Evolutionary conservation across 2,888 invertebrate genomes (phyloP).

Genomic region (Onchidella celtica): DNA sequence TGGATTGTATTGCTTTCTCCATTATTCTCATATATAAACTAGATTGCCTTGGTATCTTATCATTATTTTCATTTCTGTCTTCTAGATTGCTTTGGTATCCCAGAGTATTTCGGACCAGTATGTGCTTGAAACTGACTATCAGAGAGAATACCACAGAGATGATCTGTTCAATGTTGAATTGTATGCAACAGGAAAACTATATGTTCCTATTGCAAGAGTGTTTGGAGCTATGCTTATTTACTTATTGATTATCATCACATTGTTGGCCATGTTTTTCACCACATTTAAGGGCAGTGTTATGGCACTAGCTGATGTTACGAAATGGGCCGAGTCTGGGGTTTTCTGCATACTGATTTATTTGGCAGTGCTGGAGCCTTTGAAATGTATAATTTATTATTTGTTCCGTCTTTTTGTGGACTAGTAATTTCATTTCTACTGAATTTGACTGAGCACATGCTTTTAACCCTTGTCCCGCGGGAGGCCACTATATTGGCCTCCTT

Average conservation of each 20-base stretch:
- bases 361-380: slow-evolving; percentile 23
- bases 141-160: slow-evolving; percentile 40
- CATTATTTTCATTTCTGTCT: neutral
- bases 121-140: slow-evolving; percentile 16
- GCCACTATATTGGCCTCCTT: too few relatives aligned
- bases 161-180: slow-evolving; percentile 49
- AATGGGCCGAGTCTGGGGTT: neutral
- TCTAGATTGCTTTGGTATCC: slow-evolving; percentile 34
- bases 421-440: neutral
- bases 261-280: slow-evolving; percentile 28
- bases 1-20: too few relatives aligned
- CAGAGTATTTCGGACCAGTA: slow-evolving; percentile 28
- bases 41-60: too few relatives aligned
- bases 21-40: too few relatives aligned
- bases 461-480: too few relatives aligned
- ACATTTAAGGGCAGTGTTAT: slow-evolving; percentile 26
- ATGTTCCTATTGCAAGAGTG: slow-evolving; percentile 7
- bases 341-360: neutral
- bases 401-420: neutral
- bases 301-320: neutral
- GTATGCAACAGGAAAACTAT: slow-evolving; percentile 46
- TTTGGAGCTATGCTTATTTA: slow-evolving; percentile 14
- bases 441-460: neutral
- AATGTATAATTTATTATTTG: slow-evolving; percentile 31
- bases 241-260: slow-evolving; percentile 10